phyloP scores from a whole-genome alignment of 2,797 vertebrate species.

The Enteromius treurensis region DNA sequence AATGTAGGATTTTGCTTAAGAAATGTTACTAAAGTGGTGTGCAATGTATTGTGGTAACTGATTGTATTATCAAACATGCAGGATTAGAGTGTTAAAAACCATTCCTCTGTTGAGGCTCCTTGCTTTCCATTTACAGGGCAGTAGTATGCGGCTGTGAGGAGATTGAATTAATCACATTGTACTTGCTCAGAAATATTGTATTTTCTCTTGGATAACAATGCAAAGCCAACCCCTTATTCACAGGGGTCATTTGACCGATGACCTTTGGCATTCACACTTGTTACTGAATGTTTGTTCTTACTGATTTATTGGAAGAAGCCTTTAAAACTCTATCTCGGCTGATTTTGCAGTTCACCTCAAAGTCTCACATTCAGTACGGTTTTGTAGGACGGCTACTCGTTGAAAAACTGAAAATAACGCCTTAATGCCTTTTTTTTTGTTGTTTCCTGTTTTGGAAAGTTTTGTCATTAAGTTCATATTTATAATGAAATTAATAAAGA shows the following conservation, averaged over 20 bases:
- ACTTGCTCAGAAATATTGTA: constrained; percentile 28
- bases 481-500: constrained; percentile 81
- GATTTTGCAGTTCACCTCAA: constrained; percentile 42
- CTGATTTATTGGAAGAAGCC: constrained; percentile 37
- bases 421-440: constrained; percentile 81
- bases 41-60: constrained; percentile 18
- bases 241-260: constrained; percentile 5
- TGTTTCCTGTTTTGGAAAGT: constrained; percentile 76
- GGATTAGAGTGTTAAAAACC: constrained; percentile 18
- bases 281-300: constrained; percentile 37
- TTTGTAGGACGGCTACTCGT: constrained; percentile 51
- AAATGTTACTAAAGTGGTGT: constrained; percentile 37
- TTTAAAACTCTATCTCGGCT: constrained; percentile 27
- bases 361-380: constrained; percentile 38
- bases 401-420: constrained; percentile 79
- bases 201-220: constrained; percentile 20
- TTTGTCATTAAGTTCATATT: constrained; percentile 79
- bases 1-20: constrained; percentile 22
- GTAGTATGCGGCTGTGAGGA: background rate
- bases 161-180: constrained; percentile 36
- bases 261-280: constrained; percentile 31
- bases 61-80: constrained; percentile 38
- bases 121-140: background rate
- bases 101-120: background rate
- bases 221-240: constrained; percentile 16